Evolutionary conservation across 2,888 invertebrate genomes (phyloP).

Genomic region (Abscondita cerata): DNA sequence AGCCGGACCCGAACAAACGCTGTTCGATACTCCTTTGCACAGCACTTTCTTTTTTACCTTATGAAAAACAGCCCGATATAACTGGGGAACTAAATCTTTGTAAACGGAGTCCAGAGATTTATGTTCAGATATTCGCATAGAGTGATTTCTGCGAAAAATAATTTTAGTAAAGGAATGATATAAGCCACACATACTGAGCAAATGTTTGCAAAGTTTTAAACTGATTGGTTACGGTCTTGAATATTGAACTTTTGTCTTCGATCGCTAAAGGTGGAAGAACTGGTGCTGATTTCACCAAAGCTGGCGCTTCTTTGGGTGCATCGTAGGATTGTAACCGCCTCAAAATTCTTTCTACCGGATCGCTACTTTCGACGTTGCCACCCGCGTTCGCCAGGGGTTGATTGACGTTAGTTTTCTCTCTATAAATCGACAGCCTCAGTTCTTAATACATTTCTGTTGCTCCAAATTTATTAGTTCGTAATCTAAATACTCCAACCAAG

Average conservation of each 20-base stretch:
- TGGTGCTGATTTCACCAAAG: slow-evolving; percentile 54
- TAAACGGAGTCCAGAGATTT: slow-evolving; percentile 72
- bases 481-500: slow-evolving; percentile 75
- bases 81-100: slow-evolving; percentile 66
- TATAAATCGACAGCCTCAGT: slow-evolving; percentile 63
- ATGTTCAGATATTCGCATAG: slow-evolving; percentile 68
- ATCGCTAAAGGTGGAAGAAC: slow-evolving; percentile 52
- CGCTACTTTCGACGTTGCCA: slow-evolving; percentile 51
- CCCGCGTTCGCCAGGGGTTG: slow-evolving; percentile 52
- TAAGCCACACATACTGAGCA: slow-evolving; percentile 59
- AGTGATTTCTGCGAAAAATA: slow-evolving; percentile 62
- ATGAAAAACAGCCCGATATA: slow-evolving; percentile 60
- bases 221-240: slow-evolving; percentile 52
- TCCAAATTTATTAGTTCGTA: slow-evolving; percentile 63
- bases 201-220: slow-evolving; percentile 58
- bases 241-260: slow-evolving; percentile 48
- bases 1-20: slow-evolving; percentile 66
- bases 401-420: slow-evolving; percentile 56
- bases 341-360: slow-evolving; percentile 65
- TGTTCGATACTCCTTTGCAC: slow-evolving; percentile 58
- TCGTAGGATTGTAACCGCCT: slow-evolving; percentile 70
- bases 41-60: slow-evolving; percentile 63
- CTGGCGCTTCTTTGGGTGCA: slow-evolving; percentile 65
- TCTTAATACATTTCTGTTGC: slow-evolving; percentile 61
- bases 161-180: neutral